phyloP scores from a whole-genome alignment of 1,140 invertebrate genomes.

The Orius insidiosus region DNA sequence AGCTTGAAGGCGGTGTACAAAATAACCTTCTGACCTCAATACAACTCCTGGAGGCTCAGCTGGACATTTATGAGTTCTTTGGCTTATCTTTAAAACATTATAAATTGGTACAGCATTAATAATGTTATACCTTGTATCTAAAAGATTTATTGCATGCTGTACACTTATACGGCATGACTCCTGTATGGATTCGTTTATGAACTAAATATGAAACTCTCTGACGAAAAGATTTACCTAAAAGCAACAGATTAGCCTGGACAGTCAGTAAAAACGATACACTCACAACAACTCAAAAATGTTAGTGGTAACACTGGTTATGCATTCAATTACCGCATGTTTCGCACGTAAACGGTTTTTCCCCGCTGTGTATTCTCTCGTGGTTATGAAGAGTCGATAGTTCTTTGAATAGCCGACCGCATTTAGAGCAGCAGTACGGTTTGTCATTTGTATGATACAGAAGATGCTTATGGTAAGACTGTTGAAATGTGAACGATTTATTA shows the following conservation, averaged over 20 bases:
- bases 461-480: constrained; percentile 83
- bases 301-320: neutral
- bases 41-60: constrained; percentile 34
- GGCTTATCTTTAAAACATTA: constrained; percentile 35
- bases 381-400: constrained; percentile 78
- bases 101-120: constrained; percentile 18
- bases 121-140: constrained; percentile 49
- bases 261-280: constrained; percentile 9
- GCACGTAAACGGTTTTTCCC: constrained; percentile 80
- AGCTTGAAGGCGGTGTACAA: constrained; percentile 31
- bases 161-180: constrained; percentile 67
- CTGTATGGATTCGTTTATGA: constrained; percentile 66
- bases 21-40: constrained; percentile 17
- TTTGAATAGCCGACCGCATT: constrained; percentile 69
- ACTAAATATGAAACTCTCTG: constrained; percentile 73
- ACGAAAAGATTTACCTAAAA: constrained; percentile 65
- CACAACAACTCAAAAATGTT: constrained; percentile 1
- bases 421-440: constrained; percentile 59
- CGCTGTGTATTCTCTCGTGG: constrained; percentile 72
- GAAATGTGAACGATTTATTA: constrained; percentile 75
- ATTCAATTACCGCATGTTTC: constrained; percentile 51
- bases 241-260: constrained; percentile 20
- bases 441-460: constrained; percentile 60
- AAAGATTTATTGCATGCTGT: constrained; percentile 63
- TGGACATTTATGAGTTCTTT: constrained; percentile 61